Conservation (phyloP, 2,888 invertebrate genomes). For the Timema cristinae region DNA sequence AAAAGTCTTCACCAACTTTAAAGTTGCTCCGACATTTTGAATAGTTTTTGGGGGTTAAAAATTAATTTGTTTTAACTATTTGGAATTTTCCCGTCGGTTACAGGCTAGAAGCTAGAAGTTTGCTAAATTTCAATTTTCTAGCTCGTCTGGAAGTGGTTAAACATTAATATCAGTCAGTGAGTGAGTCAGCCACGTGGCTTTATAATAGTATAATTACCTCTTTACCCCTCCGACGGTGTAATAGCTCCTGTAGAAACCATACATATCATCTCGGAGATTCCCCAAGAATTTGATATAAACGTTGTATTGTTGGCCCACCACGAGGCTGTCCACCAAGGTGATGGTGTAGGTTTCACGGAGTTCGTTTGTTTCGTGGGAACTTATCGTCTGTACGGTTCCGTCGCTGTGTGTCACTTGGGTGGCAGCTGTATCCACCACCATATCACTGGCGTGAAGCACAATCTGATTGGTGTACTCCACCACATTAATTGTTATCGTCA, state of each 20-base stretch:
- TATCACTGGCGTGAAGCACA: slow-evolving; percentile 8
- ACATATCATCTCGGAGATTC: slow-evolving; percentile 11
- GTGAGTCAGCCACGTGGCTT: too few species aligned
- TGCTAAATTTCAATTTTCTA: too few species aligned
- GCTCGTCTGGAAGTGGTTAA: too few species aligned
- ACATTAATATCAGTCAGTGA: too few species aligned
- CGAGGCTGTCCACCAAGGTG: background rate
- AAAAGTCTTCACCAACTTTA: too few species aligned
- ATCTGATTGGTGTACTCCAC: background rate
- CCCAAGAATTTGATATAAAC: background rate
- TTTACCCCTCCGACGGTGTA: slow-evolving; percentile 20
- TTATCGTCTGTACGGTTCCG: background rate
- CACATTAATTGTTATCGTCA: background rate
- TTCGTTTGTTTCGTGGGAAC: background rate
- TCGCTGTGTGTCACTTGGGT: background rate
- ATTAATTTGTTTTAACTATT: too few species aligned
- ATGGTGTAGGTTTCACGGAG: background rate
- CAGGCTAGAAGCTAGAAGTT: too few species aligned
- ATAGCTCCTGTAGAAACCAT: slow-evolving; percentile 22
- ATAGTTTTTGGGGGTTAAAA: too few species aligned
- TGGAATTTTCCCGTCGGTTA: too few species aligned
- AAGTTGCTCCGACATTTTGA: too few species aligned
- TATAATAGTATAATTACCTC: background rate
- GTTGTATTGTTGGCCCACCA: slow-evolving; percentile 3
- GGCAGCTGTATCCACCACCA: background rate